Conservation (phyloP, 2,113 vertebrate genomes). For the Pandion haliaetus region DNA sequence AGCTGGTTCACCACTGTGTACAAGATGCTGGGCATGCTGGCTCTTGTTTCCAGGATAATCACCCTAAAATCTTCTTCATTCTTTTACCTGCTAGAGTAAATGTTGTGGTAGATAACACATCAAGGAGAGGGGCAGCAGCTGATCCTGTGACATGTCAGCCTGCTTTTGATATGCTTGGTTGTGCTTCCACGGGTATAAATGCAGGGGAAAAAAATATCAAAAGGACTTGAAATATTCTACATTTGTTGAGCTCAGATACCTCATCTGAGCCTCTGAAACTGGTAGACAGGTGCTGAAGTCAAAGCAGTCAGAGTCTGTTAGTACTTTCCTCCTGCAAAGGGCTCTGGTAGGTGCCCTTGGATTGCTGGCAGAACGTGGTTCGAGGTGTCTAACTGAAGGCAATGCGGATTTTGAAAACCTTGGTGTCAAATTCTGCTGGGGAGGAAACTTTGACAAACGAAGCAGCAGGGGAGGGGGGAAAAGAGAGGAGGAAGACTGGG, state of each 20-base stretch:
- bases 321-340: not conserved
- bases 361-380: not conserved
- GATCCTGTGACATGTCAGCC: not conserved
- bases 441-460: not conserved
- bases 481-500: not conserved
- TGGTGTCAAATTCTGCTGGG: not conserved
- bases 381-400: not conserved
- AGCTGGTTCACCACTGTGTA: not conserved
- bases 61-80: not conserved
- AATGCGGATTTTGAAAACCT: not conserved
- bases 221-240: not conserved
- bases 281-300: not conserved
- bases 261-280: not conserved
- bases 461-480: not conserved
- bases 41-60: not conserved
- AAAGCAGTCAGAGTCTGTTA: not conserved
- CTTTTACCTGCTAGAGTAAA: not conserved
- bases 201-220: not conserved
- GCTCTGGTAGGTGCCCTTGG: rapidly evolving
- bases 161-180: not conserved
- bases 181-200: not conserved
- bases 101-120: not conserved
- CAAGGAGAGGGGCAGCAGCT: not conserved
- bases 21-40: not conserved
- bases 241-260: not conserved